phyloP scores from a whole-genome alignment of 2,797 vertebrate species.

The Percopsis omiscomaycus region DNA sequence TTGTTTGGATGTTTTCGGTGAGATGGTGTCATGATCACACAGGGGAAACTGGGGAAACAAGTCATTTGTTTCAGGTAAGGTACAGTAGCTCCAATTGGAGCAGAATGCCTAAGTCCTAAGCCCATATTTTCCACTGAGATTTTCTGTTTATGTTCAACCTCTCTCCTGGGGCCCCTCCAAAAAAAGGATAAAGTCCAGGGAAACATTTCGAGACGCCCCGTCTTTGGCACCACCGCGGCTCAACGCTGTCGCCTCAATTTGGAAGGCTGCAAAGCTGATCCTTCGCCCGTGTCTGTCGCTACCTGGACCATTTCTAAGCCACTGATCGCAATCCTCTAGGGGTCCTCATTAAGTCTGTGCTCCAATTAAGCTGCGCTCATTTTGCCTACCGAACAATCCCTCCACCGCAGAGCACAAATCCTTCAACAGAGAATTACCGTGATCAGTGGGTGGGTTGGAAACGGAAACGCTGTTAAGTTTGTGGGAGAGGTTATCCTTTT shows the following conservation, averaged over 20 bases:
- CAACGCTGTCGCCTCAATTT: slow-evolving; percentile 41
- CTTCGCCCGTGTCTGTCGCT: slow-evolving; percentile 57
- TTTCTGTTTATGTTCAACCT: slow-evolving; percentile 27
- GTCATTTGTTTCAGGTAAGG: no score
- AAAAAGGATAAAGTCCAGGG: slow-evolving; percentile 1
- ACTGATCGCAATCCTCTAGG: slow-evolving; percentile 70
- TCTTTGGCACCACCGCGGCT: slow-evolving; percentile 18
- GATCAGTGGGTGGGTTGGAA: slow-evolving; percentile 67
- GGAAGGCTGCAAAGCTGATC: slow-evolving; percentile 43
- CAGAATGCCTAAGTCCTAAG: slow-evolving; percentile 14
- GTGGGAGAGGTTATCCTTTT: slow-evolving; percentile 40
- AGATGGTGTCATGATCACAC: no score
- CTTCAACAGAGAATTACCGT: slow-evolving; percentile 70
- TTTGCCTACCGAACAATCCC: slow-evolving; percentile 62
- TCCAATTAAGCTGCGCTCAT: slow-evolving; percentile 73
- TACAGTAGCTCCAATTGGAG: slow-evolving; percentile 1
- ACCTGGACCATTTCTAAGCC: slow-evolving; percentile 73
- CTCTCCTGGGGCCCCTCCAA: slow-evolving; percentile 17
- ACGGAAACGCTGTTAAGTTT: slow-evolving; percentile 44
- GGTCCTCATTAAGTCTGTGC: slow-evolving; percentile 75
- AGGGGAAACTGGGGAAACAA: no score
- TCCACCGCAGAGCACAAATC: slow-evolving; percentile 59
- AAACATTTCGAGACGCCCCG: not conserved
- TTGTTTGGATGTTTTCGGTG: no score
- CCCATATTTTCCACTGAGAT: slow-evolving; percentile 26